Evolutionary conservation across 2,797 vertebrate genomes (phyloP).

Genomic region (Cebuella pygmaea): DNA sequence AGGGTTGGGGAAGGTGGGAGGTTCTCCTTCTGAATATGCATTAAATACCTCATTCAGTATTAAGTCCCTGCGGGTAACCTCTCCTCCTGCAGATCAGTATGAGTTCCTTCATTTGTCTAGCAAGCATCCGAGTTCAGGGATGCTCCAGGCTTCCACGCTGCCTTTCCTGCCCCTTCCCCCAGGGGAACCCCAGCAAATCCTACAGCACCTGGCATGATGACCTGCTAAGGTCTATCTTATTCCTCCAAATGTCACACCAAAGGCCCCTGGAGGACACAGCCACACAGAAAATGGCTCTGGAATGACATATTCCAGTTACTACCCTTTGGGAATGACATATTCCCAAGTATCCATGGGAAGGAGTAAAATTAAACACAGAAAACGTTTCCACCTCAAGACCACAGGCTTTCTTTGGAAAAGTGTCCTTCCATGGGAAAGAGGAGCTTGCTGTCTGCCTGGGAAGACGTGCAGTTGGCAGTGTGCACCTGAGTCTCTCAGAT

Average conservation of each 20-base stretch:
- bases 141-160: accelerated
- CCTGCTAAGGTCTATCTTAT: background rate
- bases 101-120: background rate
- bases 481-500: background rate
- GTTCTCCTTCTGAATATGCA: background rate
- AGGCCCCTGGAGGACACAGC: background rate
- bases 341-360: background rate
- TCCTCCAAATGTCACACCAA: background rate
- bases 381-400: background rate
- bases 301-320: background rate
- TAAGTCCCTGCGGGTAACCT: background rate
- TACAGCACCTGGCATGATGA: background rate
- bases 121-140: background rate
- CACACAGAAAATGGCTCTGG: background rate
- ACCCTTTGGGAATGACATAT: background rate
- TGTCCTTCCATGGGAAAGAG: background rate
- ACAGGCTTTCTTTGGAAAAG: background rate
- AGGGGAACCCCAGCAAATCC: background rate
- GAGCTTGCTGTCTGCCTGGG: background rate
- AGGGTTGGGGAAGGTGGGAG: background rate
- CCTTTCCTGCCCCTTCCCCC: background rate
- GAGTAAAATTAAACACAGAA: background rate
- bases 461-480: accelerated
- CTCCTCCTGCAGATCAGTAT: background rate
- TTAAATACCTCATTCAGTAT: background rate